Conservation (phyloP, 2,888 invertebrate species). For the Xestia xanthographa region DNA sequence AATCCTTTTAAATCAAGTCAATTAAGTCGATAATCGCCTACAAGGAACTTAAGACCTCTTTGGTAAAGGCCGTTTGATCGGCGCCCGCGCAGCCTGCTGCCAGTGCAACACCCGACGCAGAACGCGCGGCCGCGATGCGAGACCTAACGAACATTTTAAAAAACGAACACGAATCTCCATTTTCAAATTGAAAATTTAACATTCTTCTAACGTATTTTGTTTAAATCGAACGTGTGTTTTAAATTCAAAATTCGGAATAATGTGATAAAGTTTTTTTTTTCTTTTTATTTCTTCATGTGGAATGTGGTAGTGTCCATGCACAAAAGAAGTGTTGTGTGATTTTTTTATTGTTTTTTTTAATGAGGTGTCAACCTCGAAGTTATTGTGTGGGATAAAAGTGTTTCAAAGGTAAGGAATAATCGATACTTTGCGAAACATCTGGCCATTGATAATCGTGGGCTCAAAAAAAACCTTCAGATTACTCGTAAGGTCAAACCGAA, state of each 20-base stretch:
- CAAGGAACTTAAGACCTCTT: constrained; percentile 67
- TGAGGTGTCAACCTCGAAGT: constrained; percentile 75
- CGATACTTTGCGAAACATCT: constrained; percentile 62
- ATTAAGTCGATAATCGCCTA: constrained; percentile 65
- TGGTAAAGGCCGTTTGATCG: constrained; percentile 59
- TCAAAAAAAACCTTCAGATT: constrained; percentile 60
- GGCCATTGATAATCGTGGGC: constrained; percentile 62
- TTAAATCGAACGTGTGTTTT: constrained; percentile 65
- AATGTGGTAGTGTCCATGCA: constrained; percentile 84
- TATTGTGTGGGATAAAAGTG: constrained; percentile 65
- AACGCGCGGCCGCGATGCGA: constrained; percentile 88
- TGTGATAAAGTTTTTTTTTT: constrained; percentile 79
- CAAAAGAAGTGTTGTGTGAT: constrained; percentile 84
- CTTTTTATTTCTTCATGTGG: constrained; percentile 70
- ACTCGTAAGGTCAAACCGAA: constrained; percentile 64
- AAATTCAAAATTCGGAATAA: constrained; percentile 76
- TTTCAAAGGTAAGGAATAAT: constrained; percentile 72
- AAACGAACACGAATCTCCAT: constrained; percentile 81
- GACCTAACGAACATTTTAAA: constrained; percentile 81
- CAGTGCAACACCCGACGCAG: constrained; percentile 76
- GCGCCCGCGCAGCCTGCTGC: constrained; percentile 76
- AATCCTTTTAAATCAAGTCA: constrained; percentile 41
- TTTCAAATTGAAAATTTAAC: constrained; percentile 69
- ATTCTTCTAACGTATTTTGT: constrained; percentile 69
- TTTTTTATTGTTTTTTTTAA: constrained; percentile 76